A percentile compares a stretch with the other conserved stretches of the same genome.
phyloP scores from a whole-genome alignment of 2,113 vertebrate species.

The Hippolais icterina region DNA sequence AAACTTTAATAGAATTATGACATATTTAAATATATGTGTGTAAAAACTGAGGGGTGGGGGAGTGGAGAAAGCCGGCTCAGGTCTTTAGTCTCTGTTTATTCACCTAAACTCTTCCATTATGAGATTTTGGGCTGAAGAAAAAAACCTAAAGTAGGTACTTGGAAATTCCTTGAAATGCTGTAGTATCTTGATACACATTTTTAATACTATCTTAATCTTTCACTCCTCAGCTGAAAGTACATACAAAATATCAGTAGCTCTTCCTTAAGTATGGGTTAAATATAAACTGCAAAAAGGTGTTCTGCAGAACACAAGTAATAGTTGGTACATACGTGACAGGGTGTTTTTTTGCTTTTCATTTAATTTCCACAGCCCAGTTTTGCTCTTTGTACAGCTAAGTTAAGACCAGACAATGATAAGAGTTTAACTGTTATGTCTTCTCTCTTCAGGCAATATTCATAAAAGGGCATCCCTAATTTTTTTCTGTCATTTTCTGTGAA shows the following conservation, averaged over 20 bases:
- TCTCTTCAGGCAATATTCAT: background rate
- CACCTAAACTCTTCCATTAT: background rate
- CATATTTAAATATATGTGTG: background rate
- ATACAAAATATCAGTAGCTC: background rate
- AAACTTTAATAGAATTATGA: background rate
- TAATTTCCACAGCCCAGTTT: background rate
- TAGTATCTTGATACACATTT: background rate
- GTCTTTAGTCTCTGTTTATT: background rate
- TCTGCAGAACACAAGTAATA: background rate
- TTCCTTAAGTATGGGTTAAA: background rate
- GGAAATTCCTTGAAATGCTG: background rate
- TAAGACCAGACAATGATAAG: background rate
- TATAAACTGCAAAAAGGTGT: background rate
- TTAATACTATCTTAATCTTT: background rate
- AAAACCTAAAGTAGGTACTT: background rate
- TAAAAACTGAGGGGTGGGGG: background rate
- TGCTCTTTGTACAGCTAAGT: background rate
- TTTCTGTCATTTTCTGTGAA: background rate
- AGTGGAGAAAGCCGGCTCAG: fast-evolving
- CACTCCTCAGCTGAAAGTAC: background rate
- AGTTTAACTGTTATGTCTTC: background rate
- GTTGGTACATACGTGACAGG: background rate
- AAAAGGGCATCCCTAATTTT: background rate
- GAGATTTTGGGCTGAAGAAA: background rate
- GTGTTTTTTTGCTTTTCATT: background rate